A percentile compares a stretch with the other conserved stretches of the same genome.
phyloP scores from a whole-genome alignment of 53 echinoderm and acorn worm genomes.

The Hippasteria phrygiana region DNA sequence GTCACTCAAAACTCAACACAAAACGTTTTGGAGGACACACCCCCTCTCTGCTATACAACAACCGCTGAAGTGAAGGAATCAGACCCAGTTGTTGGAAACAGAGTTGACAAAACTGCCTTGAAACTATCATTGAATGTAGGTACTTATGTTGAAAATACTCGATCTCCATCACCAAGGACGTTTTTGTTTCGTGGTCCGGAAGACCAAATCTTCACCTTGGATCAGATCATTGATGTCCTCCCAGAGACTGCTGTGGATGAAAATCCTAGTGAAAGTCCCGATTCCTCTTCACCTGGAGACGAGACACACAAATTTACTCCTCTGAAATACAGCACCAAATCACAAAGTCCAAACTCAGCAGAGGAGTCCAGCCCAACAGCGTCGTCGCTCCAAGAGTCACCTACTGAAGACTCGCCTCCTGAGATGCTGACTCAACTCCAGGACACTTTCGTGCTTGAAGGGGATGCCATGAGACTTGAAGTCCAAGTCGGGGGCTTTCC shows the following conservation, averaged over 20 bases:
- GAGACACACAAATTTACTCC: constrained; percentile 45
- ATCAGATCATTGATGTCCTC: constrained; percentile 58
- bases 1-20: neutral
- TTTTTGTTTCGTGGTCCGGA: constrained; percentile 52
- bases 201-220: constrained; percentile 57
- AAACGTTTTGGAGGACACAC: neutral
- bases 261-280: neutral
- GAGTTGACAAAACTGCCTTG: neutral
- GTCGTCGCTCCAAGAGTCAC: constrained; percentile 12
- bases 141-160: neutral
- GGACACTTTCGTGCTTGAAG: constrained; percentile 58
- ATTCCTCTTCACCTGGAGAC: constrained; percentile 17
- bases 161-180: constrained; percentile 32
- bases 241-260: constrained; percentile 62
- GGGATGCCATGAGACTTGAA: constrained; percentile 68
- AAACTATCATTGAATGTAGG: neutral
- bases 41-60: constrained; percentile 15
- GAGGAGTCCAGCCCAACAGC: neutral
- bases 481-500: constrained; percentile 57
- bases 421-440: constrained; percentile 37
- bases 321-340: neutral
- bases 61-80: constrained; percentile 22
- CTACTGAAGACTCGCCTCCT: constrained; percentile 20
- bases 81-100: neutral
- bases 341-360: neutral